Evolutionary conservation across 1,140 invertebrate species (phyloP), one percentile per base, ranked within the genome.

Genomic region (Drosophila funebris): DNA sequence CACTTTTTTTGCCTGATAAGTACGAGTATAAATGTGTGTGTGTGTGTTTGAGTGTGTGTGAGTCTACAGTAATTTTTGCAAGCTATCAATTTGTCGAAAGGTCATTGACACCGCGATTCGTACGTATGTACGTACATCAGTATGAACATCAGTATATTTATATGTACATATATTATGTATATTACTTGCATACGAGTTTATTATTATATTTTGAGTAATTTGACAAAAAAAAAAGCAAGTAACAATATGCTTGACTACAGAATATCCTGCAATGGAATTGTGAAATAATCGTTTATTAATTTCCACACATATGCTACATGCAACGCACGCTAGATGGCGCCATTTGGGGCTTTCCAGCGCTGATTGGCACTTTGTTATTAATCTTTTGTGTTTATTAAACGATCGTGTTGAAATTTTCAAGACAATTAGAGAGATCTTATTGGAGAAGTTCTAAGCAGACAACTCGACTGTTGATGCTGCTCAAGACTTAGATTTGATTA

Each of bases 21-120:
- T 63, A 41, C 39, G 58, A 48, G 37, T 44, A 29, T 14, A 31
- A 43, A 24, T 50, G 14, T 33, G 22, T 46, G 8, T 48, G 16
- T 60, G 52, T 31, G 27, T 46, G 33, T 62, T 29, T 68, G 39
- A 14, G 11, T 43, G 53, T 36, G 33, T 62, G 36, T 68, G 39
- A 14, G 14, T 60, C 6, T 54, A 31, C 64, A 66, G 16, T 20
- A 58, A 37, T 54, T 62, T 60, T 70, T 83, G 50, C 41, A 71
- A 78, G 75, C 48, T 82, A 83, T 82, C 75, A 78, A 68, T 75
- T 31, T 3, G n/a, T n/a, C n/a, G n/a, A n/a, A 33, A 72, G 79
- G 74, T 82, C 79, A 71, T 71, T 83, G 79, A 82, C 79, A 67
- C 22, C 60, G 29, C 27, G 8, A 18, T 13, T 52, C 27, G 27